phyloP scores from a whole-genome alignment of 2,797 vertebrate species.

The Linurgus olivaceus region DNA sequence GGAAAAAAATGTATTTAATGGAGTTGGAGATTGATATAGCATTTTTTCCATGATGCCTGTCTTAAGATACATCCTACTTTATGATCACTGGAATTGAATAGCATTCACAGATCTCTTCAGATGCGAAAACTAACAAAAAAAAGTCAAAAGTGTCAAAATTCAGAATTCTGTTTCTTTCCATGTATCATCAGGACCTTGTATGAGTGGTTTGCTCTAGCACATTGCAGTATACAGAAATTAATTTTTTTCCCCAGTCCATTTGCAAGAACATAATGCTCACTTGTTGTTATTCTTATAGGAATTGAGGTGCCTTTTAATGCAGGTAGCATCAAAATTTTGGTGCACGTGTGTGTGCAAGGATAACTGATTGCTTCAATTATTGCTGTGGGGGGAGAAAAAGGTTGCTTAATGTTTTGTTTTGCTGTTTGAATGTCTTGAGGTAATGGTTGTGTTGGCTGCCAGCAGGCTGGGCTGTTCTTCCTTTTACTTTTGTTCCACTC shows the following conservation, averaged over 20 bases:
- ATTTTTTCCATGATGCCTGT: not conserved
- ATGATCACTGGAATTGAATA: not conserved
- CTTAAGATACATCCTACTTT: not conserved
- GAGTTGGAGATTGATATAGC: not conserved
- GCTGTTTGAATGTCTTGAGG: not conserved
- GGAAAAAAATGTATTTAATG: not conserved
- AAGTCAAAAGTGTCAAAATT: not conserved
- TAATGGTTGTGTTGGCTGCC: not conserved
- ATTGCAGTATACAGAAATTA: not conserved
- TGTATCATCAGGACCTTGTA: not conserved
- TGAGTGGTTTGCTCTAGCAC: not conserved
- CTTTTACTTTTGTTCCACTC: not conserved
- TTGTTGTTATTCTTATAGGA: not conserved
- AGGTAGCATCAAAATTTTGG: not conserved
- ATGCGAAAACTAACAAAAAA: not conserved
- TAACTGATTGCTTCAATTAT: not conserved
- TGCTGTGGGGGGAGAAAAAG: not conserved
- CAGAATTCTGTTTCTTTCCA: not conserved
- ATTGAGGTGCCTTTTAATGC: not conserved
- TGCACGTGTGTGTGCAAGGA: fast-evolving
- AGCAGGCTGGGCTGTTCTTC: not conserved
- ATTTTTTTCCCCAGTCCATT: not conserved
- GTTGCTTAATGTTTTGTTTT: not conserved
- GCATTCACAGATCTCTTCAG: not conserved
- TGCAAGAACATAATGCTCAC: not conserved